A percentile compares a stretch with the other conserved stretches of the same genome.
Evolutionary conservation across 2,888 invertebrate species (phyloP).

Genomic region (Apotomis capreana): DNA sequence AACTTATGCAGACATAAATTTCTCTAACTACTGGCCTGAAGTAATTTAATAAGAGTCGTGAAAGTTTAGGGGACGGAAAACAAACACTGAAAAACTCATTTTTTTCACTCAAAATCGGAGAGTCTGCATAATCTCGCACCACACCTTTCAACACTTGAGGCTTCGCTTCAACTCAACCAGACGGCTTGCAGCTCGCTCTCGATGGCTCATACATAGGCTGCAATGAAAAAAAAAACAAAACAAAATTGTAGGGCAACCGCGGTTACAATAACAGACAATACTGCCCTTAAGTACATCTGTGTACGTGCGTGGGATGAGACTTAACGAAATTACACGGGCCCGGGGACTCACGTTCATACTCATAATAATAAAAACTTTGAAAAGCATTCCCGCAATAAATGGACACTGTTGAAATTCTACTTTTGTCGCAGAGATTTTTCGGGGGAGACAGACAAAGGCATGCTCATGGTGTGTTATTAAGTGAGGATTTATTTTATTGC

Average conservation of each 20-base stretch:
- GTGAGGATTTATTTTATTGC: constrained; percentile 22
- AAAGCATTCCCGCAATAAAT: constrained; percentile 42
- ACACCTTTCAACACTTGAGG: no score
- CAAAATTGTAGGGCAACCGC: constrained; percentile 24
- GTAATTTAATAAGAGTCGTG: no score
- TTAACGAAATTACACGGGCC: constrained; percentile 50
- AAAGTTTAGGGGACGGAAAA: no score
- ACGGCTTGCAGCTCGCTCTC: no score
- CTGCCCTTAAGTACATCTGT: constrained; percentile 47
- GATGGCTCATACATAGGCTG: no score
- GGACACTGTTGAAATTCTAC: constrained; percentile 31
- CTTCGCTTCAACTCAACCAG: no score
- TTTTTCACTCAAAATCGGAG: no score
- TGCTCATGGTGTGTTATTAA: constrained; percentile 16
- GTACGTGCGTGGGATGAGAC: constrained; percentile 43
- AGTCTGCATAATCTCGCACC: no score
- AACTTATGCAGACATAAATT: no score
- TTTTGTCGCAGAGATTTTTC: constrained; percentile 33
- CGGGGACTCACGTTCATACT: constrained; percentile 45
- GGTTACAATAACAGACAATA: constrained; percentile 8
- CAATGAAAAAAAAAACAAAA: neutral
- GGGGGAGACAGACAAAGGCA: constrained; percentile 11
- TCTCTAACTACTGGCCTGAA: no score
- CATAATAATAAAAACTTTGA: constrained; percentile 47
- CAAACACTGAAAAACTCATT: no score